phyloP scores from a whole-genome alignment of 2,888 invertebrate genomes.

The Heliconius hortense region DNA sequence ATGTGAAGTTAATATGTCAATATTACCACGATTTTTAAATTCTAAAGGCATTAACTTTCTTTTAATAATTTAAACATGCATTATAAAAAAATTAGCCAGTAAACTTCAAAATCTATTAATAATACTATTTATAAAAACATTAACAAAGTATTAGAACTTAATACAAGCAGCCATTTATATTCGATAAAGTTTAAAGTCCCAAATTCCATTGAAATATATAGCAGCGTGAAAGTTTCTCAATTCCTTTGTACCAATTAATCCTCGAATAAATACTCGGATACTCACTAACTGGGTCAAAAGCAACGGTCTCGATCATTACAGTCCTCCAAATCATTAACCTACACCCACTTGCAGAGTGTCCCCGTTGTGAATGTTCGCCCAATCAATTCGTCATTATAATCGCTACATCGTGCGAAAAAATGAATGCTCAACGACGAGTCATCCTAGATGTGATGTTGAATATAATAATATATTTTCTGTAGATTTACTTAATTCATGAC shows the following conservation, averaged over 20 bases:
- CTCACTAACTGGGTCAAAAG: constrained; percentile 57
- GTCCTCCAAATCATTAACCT: constrained; percentile 69
- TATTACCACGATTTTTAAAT: not conserved
- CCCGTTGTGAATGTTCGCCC: constrained; percentile 65
- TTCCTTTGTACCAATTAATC: constrained; percentile 36
- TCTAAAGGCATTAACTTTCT: not conserved
- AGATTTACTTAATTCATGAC: not conserved
- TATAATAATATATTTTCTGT: not conserved
- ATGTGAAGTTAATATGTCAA: not conserved
- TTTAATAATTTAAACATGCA: not conserved
- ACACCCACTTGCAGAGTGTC: constrained; percentile 71
- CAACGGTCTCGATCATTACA: constrained; percentile 62
- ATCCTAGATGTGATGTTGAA: not conserved
- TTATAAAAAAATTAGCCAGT: not conserved
- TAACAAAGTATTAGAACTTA: not conserved
- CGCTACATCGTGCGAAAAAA: constrained; percentile 68
- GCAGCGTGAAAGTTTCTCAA: constrained; percentile 15
- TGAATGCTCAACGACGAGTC: constrained; percentile 40
- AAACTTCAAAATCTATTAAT: constrained; percentile 20
- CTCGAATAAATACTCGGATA: constrained; percentile 30
- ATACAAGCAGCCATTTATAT: constrained; percentile 8
- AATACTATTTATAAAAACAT: constrained; percentile 7
- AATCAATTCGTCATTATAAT: constrained; percentile 78
- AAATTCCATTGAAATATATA: constrained; percentile 17
- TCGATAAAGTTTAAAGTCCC: constrained; percentile 20